Evolutionary conservation across 1,140 invertebrate species (phyloP).

Genomic region (Trichonephila clavata): DNA sequence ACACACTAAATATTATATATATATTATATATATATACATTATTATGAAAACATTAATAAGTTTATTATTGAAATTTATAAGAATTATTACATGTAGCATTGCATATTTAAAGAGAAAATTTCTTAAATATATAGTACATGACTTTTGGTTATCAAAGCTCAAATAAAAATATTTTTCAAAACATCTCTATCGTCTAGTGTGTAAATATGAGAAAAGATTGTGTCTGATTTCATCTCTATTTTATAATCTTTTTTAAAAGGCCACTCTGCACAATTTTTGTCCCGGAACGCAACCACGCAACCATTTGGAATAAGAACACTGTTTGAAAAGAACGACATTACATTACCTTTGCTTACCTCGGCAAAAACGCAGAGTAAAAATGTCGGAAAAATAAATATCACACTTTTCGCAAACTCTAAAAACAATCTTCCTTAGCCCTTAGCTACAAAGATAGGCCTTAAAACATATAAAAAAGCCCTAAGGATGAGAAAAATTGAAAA

Average conservation of each 20-base stretch:
- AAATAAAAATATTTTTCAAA: no score
- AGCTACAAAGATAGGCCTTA: not conserved
- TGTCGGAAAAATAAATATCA: constrained; percentile 12
- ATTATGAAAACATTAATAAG: no score
- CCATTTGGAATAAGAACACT: not conserved
- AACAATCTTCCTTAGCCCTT: not conserved
- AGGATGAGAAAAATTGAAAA: not conserved
- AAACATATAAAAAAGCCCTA: not conserved
- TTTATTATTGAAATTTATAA: no score
- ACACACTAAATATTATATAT: no score
- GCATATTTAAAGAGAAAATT: no score
- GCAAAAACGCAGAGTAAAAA: not conserved
- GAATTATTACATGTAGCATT: no score
- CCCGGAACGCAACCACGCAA: not conserved
- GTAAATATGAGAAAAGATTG: no score
- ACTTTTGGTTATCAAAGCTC: no score
- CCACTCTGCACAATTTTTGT: not conserved
- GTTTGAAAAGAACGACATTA: not conserved
- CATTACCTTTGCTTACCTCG: not conserved
- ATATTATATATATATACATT: no score
- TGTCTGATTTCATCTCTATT: no score
- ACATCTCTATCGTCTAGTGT: no score
- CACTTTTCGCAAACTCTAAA: constrained; percentile 20
- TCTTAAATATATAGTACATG: no score
- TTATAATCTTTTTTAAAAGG: not conserved